Evolutionary conservation across 2,113 vertebrate species (phyloP), one percentile per base, ranked within the genome.

Genomic region (Struthio camelus): DNA sequence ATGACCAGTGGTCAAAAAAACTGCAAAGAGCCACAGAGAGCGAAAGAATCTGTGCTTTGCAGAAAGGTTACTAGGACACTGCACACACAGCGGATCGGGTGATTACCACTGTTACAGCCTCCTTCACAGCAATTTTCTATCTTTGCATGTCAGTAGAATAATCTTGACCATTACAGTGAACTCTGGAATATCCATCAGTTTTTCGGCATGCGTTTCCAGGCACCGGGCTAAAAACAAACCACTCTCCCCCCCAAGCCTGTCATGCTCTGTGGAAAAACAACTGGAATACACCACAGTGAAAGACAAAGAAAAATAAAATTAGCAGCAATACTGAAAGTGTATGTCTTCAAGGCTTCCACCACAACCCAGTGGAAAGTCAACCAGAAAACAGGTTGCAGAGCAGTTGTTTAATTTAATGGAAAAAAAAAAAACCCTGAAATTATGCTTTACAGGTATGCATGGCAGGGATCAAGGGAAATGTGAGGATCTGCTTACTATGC

Each of bases 341-440:
- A 50, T 0, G 0, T 40, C 32, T n/a, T 81, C 27, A 59, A 40
- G 54, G 7, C 6, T 18, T 53, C 24, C 32, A 77, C 6, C 10
- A 20, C 13, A 54, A 27, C 32, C 20, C 3, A 10, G 3, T 15
- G 3, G 28, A 78, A 14, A 5, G 9, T 40, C 44, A 65, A 7
- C 4, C 54, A 65, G 24, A 69, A 73, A 85, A 81, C 25, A 54
- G 4, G 19, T 25, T 71, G 30, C 40, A 71, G 10, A 79, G 10
- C 10, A 75, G 64, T 51, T 19, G 6, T 4, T 44, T 46, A 23
- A 61, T 84, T 46, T 78, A 59, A 75, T 9, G 73, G 50, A 24
- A 59, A 51, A 89, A 89, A 79, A n/a, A n/a, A n/a, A n/a, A n/a
- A n/a, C n/a, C n/a, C n/a, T n/a, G 4, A 84, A 89, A 51, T 79